phyloP scores from a whole-genome alignment of 2,888 invertebrate genomes.

The Drosophila silvestris region DNA sequence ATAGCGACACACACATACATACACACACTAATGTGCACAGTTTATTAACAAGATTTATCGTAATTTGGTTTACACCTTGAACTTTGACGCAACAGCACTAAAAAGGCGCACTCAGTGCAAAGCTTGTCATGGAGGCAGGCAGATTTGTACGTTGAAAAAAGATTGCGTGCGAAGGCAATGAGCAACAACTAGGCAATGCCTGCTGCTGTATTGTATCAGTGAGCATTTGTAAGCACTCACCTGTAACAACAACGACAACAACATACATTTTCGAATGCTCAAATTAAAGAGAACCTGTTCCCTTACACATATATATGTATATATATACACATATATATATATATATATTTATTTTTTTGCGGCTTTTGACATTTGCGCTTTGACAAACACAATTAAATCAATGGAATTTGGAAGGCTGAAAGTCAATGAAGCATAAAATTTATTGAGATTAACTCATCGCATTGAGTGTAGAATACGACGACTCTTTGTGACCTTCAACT shows the following conservation, averaged over 20 bases:
- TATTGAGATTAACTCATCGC: conserved; percentile 4
- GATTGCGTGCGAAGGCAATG: background rate
- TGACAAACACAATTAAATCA: conserved; percentile 45
- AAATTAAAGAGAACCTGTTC: conserved; percentile 41
- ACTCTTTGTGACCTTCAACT: background rate
- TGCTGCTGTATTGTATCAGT: conserved; percentile 22
- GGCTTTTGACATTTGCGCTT: conserved; percentile 63
- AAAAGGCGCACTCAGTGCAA: conserved; percentile 42
- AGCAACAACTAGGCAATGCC: background rate
- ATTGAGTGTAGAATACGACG: background rate
- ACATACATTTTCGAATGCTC: background rate
- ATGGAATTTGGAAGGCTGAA: conserved; percentile 13
- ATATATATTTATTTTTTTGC: conserved; percentile 9
- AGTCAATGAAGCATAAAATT: background rate
- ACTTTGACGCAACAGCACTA: conserved; percentile 65
- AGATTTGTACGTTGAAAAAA: background rate
- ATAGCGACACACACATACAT: background rate
- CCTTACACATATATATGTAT: conserved; percentile 2
- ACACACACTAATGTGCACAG: conserved; percentile 9
- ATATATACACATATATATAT: background rate
- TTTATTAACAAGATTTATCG: conserved; percentile 57
- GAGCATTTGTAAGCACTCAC: conserved; percentile 39
- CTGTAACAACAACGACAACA: conserved; percentile 31
- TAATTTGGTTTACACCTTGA: conserved; percentile 63
- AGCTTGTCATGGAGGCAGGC: conserved; percentile 31